phyloP scores from a whole-genome alignment of 2,888 invertebrate genomes.

The Drosophila nr. fundita region DNA sequence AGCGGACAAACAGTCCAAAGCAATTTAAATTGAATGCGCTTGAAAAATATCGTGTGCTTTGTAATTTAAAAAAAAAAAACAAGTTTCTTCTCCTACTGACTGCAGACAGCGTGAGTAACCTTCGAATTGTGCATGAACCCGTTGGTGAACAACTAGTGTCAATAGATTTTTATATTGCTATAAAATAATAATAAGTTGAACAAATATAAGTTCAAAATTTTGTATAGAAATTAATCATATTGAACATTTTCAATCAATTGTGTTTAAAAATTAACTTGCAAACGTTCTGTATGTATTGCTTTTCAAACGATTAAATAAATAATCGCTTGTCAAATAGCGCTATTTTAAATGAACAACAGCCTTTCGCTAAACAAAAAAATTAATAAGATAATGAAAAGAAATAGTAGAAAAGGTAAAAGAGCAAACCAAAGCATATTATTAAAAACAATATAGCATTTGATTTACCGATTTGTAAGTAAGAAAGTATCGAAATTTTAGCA shows the following conservation, averaged over 20 bases:
- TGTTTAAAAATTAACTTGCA: neutral
- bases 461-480: neutral
- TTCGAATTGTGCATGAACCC: constrained; percentile 16
- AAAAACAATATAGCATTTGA: constrained; percentile 3
- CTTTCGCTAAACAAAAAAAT: constrained; percentile 3
- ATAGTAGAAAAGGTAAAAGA: constrained; percentile 12
- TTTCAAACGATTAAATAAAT: constrained; percentile 13
- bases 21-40: constrained; percentile 23
- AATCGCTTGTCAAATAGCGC: constrained; percentile 11
- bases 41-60: constrained; percentile 10
- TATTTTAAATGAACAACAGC: constrained; percentile 6
- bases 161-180: constrained; percentile 1
- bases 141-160: constrained; percentile 1
- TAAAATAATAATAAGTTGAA: neutral
- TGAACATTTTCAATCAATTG: neutral
- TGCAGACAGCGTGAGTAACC: constrained; percentile 3
- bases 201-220: neutral
- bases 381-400: constrained; percentile 18
- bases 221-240: neutral
- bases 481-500: neutral
- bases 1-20: constrained; percentile 4
- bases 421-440: neutral
- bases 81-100: constrained; percentile 11
- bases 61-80: constrained; percentile 4
- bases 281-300: constrained; percentile 4